Evolutionary conservation across 2,113 vertebrate species (phyloP).

Genomic region (Macaca fascicularis): T2T-MFA8v1.1 NC_088379.1:50026501-50027000

Average conservation of each 20-base stretch:
- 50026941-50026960: neutral
- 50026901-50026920: neutral
- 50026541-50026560: neutral
- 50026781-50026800: neutral
- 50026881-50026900: neutral
- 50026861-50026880: neutral
- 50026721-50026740: neutral
- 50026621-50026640: too few relatives aligned
- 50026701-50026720: neutral
- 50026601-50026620: rapidly evolving
- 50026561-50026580: rapidly evolving
- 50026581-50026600: too few relatives aligned
- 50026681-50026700: neutral
- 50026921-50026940: neutral
- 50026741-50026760: neutral
- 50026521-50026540: neutral
- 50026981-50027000: neutral
- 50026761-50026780: neutral
- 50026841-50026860: neutral
- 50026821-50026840: neutral
- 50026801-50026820: neutral
- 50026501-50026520: neutral
- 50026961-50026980: neutral
- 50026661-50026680: neutral
- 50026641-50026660: neutral